Evolutionary conservation across 2,888 invertebrate genomes (phyloP), one percentile per base, ranked within the genome.

Genomic region (Netelia inedita): DNA sequence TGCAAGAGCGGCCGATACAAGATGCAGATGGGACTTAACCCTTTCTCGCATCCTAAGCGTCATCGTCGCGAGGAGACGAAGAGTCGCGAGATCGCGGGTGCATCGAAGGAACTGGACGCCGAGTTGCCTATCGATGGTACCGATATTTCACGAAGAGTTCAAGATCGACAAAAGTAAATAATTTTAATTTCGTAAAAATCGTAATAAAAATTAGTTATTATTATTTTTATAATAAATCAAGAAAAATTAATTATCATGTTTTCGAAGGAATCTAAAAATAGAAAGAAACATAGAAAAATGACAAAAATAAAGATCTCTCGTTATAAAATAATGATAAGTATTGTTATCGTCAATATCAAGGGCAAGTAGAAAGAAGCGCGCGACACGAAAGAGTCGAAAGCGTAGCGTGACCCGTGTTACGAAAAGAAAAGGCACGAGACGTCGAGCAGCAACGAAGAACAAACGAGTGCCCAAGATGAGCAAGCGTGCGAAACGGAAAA

Each of bases 1-100:
- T 87, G 88, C 6, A 87, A 88, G 28, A 88, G 90, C 16, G 91
- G 91, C 53, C 91, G 92, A 79, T 92, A 92, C 87, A 92, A 91
- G 76, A 76, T 87, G 76, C 78, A 88, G 19, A 82, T 88, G 55
- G 85, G 85, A 14, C 82, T 90, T 53, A 89, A 89, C 66, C 86
- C 86, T 1, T 61, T 82, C 3, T 61, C 73, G 59, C 82, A 66
- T 75, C 75, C 57, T 75, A 74, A 80, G 57, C 65, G 46, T 19
- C 59, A 46, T 50, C 71, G 72, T 53, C 73, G 65, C 46, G 82
- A 78, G 21, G 74, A 76, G 11, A 41, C 72, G 1, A 65, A 73
- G 43, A 19, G 55, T 16, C 55, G 66, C 73, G 50, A 76, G 19
- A 68, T 14, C 8, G 8, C n/a, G 11, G 82, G 74, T 1, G 5